Evolutionary conservation across 2,888 invertebrate genomes (phyloP).

Genomic region (Acleris sparsana): DNA sequence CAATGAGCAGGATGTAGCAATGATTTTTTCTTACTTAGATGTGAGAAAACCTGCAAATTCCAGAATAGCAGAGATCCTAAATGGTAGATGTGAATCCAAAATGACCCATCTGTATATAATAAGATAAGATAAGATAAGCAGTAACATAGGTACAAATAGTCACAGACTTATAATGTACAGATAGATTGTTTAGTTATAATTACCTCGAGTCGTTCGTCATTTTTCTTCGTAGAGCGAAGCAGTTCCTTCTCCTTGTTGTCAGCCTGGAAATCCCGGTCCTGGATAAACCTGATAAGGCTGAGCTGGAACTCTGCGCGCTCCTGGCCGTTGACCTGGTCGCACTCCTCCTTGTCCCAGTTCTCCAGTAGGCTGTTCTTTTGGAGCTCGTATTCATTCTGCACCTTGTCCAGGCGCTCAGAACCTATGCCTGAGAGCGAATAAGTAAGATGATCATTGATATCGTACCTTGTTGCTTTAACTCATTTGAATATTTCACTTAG

Average conservation of each 20-base stretch:
- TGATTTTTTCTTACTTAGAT: too few relatives aligned
- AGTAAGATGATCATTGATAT: too few relatives aligned
- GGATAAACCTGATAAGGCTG: constrained; percentile 83
- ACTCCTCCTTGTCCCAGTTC: constrained; percentile 82
- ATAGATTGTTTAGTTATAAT: too few relatives aligned
- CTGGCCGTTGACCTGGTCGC: constrained; percentile 75
- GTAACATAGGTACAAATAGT: too few relatives aligned
- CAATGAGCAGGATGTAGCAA: too few relatives aligned
- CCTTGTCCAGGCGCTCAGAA: constrained; percentile 79
- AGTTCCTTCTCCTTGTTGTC: constrained; percentile 58
- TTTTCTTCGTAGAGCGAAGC: constrained; percentile 65
- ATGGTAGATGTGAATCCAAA: too few relatives aligned
- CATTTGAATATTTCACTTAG: background rate
- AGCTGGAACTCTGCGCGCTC: constrained; percentile 82
- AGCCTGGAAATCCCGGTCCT: constrained; percentile 70
- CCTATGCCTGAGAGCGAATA: constrained; percentile 75
- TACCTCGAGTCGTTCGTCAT: constrained; percentile 74
- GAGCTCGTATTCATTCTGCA: constrained; percentile 80
- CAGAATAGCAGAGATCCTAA: too few relatives aligned
- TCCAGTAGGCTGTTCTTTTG: constrained; percentile 82
- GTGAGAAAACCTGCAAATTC: too few relatives aligned
- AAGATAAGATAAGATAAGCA: too few relatives aligned
- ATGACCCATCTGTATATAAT: too few relatives aligned
- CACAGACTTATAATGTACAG: too few relatives aligned
- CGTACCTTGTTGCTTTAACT: too few relatives aligned